These are phyloP conservation scores for Rhabdophis nuchalis DNA, from an alignment of 2,797 vertebrate genomes.

Conservation along the genomic window DNA sequence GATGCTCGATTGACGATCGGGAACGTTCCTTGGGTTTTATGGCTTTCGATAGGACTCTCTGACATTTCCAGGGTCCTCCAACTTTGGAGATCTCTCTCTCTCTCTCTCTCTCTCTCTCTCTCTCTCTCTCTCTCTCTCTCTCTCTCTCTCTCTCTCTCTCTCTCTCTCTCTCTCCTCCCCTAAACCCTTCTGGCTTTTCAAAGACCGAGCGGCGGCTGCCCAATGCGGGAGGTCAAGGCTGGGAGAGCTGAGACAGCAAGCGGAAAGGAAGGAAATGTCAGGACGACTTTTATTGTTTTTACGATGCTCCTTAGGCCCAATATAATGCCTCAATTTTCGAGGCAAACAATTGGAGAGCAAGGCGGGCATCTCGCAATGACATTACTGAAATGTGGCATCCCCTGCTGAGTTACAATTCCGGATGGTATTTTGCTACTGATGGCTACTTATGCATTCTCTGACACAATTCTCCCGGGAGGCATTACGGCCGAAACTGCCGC, in stretches of 20 bases:
- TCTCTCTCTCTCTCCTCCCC: too few relatives aligned
- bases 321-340: slow-evolving; percentile 53
- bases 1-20: background rate
- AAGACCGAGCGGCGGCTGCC: slow-evolving; percentile 20
- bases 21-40: background rate
- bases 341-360: slow-evolving; percentile 44
- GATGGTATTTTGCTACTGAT: background rate
- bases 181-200: background rate
- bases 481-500: fast-evolving
- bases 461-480: background rate
- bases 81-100: background rate
- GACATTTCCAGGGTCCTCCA: slow-evolving; percentile 29
- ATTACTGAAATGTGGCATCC: slow-evolving; percentile 28
- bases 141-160: background rate
- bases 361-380: slow-evolving; percentile 20
- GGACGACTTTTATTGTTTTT: slow-evolving; percentile 55
- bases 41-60: background rate
- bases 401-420: background rate
- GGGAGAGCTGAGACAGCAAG: slow-evolving; percentile 35
- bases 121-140: background rate
- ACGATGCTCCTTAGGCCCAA: slow-evolving; percentile 51
- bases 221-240: slow-evolving; percentile 53
- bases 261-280: slow-evolving; percentile 51
- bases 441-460: background rate
- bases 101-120: background rate